Evolutionary conservation across 2,113 vertebrate species (phyloP), one percentile per base, ranked within the genome.

Genomic region (Myiozetetes cayanensis): DNA sequence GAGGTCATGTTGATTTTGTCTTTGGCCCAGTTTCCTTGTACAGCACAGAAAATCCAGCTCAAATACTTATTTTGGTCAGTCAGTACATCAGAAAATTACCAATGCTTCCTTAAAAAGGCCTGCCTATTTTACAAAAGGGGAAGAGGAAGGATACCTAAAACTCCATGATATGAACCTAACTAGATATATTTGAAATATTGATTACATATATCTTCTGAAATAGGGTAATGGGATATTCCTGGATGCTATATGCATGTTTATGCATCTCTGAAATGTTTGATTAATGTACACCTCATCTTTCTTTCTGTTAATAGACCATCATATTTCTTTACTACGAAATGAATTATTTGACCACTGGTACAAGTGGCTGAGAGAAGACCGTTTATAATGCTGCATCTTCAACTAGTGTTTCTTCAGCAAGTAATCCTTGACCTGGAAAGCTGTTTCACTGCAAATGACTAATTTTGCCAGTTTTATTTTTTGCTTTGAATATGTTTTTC

Each of bases 241-340:
- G 76, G 85, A 70, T 92, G 75, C 56, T 88, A 24, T 87, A 94
- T 94, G 85, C 86, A 87, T 90, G 68, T 90, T 95, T 95, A 82
- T 85, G 75, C 1, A 25, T 94, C 61, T 90, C 78, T 95, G 95
- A 97, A 97, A 96, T 80, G 55, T 97, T 96, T 98, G 97, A 98
- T 97, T 97, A 96, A 98, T 97, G 97, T 70, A 70, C 87, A 74
- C 83, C 90, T 97, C 78, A 97, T 97, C 94, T 96, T 96, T 97
- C 96, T 97, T 96, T 96, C 94, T 70, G 31, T 86, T 98, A 98
- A 98, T 96, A 96, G 95, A 91, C 85, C 81, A 94, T 97, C 96
- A 52, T 97, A 97, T 96, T 98, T 96, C 96, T 97, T 97, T 93
- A 89, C 96, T 87, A 95, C 96, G 92, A 91, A 96, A 97, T 96